These are phyloP conservation scores for Gambusia yucatana DNA, from an alignment of 2,797 vertebrate genomes.

Conservation along the genomic window DNA sequence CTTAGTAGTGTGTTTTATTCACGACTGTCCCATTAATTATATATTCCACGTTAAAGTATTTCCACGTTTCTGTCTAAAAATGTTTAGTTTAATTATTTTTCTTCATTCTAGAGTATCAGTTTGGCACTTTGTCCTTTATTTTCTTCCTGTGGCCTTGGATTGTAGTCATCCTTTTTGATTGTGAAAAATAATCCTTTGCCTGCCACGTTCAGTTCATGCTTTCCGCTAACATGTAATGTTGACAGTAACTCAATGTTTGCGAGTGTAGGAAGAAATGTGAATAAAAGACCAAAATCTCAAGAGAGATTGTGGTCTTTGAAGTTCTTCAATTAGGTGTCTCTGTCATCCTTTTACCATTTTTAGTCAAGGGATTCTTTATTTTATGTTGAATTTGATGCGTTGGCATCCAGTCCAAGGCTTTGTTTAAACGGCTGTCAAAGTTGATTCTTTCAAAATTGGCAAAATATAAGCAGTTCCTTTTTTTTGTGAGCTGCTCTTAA, in stretches of 20 bases:
- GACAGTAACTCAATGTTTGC: not conserved
- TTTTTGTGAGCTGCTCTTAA: conserved; percentile 1
- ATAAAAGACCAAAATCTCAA: not conserved
- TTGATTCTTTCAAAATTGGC: not conserved
- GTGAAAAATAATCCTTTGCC: not conserved
- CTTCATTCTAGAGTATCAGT: not conserved
- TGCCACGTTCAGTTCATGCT: not conserved
- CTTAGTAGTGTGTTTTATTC: not conserved
- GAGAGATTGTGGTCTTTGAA: not conserved
- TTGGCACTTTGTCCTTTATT: not conserved
- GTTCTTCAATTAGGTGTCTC: conserved; percentile 7
- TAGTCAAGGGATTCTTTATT: not conserved
- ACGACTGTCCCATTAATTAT: not conserved
- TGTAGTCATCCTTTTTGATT: not conserved
- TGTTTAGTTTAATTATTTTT: not conserved
- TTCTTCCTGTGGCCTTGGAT: not conserved
- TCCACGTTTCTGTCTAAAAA: not conserved
- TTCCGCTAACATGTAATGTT: not conserved
- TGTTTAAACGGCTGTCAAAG: not conserved
- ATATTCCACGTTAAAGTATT: not conserved
- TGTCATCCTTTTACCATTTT: not conserved
- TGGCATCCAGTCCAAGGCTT: not conserved
- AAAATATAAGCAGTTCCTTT: not conserved
- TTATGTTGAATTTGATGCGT: not conserved
- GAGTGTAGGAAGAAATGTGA: not conserved